Evolutionary conservation across 2,113 vertebrate species (phyloP).

Genomic region (Phylloscopus whistleri): DNA sequence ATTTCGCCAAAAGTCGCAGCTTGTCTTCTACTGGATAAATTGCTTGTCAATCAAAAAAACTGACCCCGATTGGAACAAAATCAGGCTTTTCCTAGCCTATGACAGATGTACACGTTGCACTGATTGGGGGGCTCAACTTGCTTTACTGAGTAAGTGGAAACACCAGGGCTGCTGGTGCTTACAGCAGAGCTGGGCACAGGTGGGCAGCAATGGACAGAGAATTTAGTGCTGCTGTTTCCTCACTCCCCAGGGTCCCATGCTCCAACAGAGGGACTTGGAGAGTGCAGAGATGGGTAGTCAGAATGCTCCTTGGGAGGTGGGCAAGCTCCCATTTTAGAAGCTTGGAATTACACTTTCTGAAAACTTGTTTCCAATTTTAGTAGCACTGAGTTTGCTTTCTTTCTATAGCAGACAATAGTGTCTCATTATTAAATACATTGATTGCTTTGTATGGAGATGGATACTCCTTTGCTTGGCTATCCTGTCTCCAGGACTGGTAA

Average conservation of each 20-base stretch:
- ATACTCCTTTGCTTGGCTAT: background rate
- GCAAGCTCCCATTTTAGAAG: background rate
- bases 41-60: too few species aligned
- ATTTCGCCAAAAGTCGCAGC: too few species aligned
- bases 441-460: background rate
- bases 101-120: rapidly evolving
- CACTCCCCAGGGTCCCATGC: too few species aligned
- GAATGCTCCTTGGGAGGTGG: background rate
- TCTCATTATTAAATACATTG: background rate
- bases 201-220: background rate
- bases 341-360: background rate
- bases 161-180: background rate
- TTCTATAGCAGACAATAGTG: background rate
- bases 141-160: background rate
- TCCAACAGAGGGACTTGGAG: background rate
- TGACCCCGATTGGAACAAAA: too few species aligned
- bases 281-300: background rate
- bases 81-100: too few species aligned
- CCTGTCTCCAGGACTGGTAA: background rate
- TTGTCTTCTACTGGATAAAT: too few species aligned
- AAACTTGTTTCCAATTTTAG: background rate
- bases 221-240: background rate
- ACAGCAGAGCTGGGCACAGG: background rate
- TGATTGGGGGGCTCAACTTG: background rate
- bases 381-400: background rate